Evolutionary conservation across 2,888 invertebrate species (phyloP).

Genomic region (Mylabris sibirica): DNA sequence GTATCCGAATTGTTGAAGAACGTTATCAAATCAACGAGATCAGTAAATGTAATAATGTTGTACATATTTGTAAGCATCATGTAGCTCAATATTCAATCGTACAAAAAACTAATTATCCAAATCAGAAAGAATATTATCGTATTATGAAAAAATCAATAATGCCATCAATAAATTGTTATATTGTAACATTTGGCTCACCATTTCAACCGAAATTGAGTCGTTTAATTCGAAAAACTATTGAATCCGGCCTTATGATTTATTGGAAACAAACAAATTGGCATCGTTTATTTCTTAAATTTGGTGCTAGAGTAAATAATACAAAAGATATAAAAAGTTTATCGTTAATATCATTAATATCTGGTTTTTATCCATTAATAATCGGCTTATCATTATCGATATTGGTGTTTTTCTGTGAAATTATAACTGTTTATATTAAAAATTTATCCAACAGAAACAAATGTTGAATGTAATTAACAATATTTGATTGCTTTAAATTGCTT

Average conservation of each 20-base stretch:
- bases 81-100: constrained; percentile 31
- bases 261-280: constrained; percentile 32
- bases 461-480: background rate
- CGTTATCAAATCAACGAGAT: constrained; percentile 28
- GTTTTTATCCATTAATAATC: background rate
- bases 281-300: background rate
- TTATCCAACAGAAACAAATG: background rate
- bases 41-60: constrained; percentile 28
- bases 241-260: constrained; percentile 36
- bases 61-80: constrained; percentile 35
- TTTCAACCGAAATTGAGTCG: constrained; percentile 28
- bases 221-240: constrained; percentile 28
- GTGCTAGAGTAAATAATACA: background rate
- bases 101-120: constrained; percentile 32
- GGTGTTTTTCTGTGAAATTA: background rate
- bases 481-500: background rate
- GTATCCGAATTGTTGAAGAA: constrained; percentile 27
- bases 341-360: background rate
- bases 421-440: background rate
- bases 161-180: constrained; percentile 38
- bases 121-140: constrained; percentile 30
- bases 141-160: constrained; percentile 36
- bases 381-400: background rate
- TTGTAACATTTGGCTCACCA: constrained; percentile 37
- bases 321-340: background rate